These are phyloP conservation scores for Drosophila paranaensis DNA, from an alignment of 2,888 invertebrate species.

Conservation along the genomic window DNA sequence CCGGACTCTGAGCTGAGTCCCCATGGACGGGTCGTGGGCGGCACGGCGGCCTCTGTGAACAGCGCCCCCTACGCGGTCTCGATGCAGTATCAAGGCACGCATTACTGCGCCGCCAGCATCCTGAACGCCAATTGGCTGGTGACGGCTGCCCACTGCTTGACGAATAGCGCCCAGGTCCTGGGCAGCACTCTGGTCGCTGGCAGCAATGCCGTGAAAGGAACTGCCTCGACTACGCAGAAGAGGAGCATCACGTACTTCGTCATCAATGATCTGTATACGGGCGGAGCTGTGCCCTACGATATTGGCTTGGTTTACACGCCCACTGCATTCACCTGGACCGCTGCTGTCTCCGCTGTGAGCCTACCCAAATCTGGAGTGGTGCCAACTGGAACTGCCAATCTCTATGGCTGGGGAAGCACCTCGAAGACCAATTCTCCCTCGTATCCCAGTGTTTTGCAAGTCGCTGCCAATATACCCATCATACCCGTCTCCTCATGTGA, in stretches of 20 bases:
- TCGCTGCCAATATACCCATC: conserved; percentile 76
- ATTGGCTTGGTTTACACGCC: conserved; percentile 81
- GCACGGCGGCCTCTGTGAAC: conserved; percentile 67
- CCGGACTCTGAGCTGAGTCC: conserved; percentile 13
- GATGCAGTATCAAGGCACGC: conserved; percentile 73
- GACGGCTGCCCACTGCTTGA: conserved; percentile 83
- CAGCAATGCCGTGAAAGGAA: conserved; percentile 74
- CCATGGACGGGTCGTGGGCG: conserved; percentile 78
- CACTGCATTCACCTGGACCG: conserved; percentile 74
- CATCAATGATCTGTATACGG: conserved; percentile 77
- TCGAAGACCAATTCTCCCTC: conserved; percentile 69
- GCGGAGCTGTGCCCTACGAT: conserved; percentile 81
- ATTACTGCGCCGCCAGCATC: conserved; percentile 82
- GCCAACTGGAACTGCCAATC: conserved; percentile 71
- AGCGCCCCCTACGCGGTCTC: conserved; percentile 82
- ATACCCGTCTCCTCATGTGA: conserved; percentile 69
- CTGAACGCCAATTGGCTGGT: conserved; percentile 81
- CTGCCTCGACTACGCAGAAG: conserved; percentile 72
- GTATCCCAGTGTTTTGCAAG: conserved; percentile 75
- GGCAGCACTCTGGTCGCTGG: conserved; percentile 79
- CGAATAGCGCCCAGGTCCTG: conserved; percentile 64
- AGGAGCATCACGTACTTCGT: conserved; percentile 73
- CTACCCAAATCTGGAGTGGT: conserved; percentile 64
- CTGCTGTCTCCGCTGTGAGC: conserved; percentile 70
- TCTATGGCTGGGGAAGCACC: conserved; percentile 83